Base-by-base conservation (phyloP, 2,113 vertebrate genomes). In the Peromyscus maniculatus region DNA sequence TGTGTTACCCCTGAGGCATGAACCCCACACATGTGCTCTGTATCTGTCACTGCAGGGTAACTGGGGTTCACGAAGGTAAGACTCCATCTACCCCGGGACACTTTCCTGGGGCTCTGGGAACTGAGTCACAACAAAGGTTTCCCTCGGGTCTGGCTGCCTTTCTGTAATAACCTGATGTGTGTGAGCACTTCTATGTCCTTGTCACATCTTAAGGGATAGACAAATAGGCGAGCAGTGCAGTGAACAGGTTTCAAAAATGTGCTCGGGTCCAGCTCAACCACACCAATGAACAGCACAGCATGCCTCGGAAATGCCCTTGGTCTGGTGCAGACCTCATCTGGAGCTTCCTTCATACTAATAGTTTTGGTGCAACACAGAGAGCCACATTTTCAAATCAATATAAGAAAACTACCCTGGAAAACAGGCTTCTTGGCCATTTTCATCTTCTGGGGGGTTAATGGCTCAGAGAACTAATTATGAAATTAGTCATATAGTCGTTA, bases 391-490 rank as follows among this genome's bases (percentile, higher is more conserved):
- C 57, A 64, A 96, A 79, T 71, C 15, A 89, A 90, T 59, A 83
- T 64, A 80, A 43, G 75, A 91, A 97, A 96, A 80, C 5, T 71
- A 88, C 36, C 26, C 21, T 5, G 28, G 46, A 87, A 96, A 95
- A 91, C 49, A 64, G 28, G 77, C 31, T 72, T 79, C 1, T 69
- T 79, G 72, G n/a, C 36, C 55, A 87, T 92, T 94, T 64, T 64
- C 59, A 31, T 64, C 82, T 64, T 84, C 22, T 26, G n/a, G 59
- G 80, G 94, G 57, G 72, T 94, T 96, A 84, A n/a, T 75, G 43
- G 74, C 59, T 91, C 69, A 69, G 78, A 96, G 39, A 93, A 96
- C 39, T 74, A 96, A 93, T 94, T 91, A 86, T 33, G 55, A 93
- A 96, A 94, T 80, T 49, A 92, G 84, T 83, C 74, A 28, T 69